phyloP scores from a whole-genome alignment of 2,113 vertebrate species.

The Oryzias javanicus region DNA sequence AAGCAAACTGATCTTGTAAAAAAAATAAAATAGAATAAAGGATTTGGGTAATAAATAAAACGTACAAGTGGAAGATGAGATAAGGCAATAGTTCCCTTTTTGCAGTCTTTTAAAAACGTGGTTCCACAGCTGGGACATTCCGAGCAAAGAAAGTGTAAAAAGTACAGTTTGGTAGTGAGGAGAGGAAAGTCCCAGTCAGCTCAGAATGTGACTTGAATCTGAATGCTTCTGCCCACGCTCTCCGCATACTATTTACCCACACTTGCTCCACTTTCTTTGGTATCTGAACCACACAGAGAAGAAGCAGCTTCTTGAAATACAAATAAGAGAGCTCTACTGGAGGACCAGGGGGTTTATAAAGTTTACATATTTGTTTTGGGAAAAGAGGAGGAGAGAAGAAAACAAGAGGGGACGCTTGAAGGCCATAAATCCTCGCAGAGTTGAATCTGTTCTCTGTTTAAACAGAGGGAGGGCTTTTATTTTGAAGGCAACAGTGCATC shows the following conservation, averaged over 20 bases:
- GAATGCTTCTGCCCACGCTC: constrained; percentile 55
- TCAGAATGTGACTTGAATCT: constrained; percentile 51
- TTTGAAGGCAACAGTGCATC: background rate
- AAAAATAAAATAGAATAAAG: constrained; percentile 17
- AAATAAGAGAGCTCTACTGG: constrained; percentile 3
- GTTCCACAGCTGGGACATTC: background rate
- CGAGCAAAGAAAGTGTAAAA: constrained; percentile 9
- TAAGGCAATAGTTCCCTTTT: no score
- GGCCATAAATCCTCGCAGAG: constrained; percentile 24
- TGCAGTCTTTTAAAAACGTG: background rate
- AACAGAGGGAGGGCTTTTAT: background rate
- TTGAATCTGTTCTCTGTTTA: constrained; percentile 47
- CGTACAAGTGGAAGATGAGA: no score
- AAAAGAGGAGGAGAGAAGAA: constrained; percentile 14
- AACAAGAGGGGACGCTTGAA: constrained; percentile 32
- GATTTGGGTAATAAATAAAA: background rate
- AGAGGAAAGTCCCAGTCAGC: constrained; percentile 48
- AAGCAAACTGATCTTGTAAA: constrained; percentile 14
- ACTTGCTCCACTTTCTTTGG: constrained; percentile 13
- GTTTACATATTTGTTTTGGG: constrained; percentile 15
- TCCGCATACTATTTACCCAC: constrained; percentile 47
- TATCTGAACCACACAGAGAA: constrained; percentile 4
- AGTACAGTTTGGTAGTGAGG: constrained; percentile 17
- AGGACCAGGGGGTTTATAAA: background rate
- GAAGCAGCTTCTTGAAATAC: background rate